Evolutionary conservation across 2,797 vertebrate species (phyloP).

Genomic region (Alosa sapidissima): DNA sequence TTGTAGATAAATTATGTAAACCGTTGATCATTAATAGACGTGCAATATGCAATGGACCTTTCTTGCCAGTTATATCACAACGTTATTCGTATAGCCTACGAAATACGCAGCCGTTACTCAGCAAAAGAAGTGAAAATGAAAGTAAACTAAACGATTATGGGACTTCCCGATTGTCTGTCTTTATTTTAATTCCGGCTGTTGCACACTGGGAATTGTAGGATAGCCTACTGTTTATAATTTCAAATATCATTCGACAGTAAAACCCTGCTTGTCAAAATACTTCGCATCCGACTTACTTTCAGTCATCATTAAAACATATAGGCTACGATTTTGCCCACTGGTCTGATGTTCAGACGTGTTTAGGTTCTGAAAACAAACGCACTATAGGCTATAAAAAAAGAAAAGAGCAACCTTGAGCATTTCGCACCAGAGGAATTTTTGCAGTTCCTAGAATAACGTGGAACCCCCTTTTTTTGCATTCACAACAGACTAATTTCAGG

Average conservation of each 20-base stretch:
- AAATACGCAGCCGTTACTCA: constrained; percentile 59
- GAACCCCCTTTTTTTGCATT: too few relatives aligned
- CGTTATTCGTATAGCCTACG: background rate
- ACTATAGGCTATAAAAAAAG: too few relatives aligned
- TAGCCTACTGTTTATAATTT: constrained; percentile 21
- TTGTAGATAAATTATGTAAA: background rate
- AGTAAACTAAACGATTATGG: constrained; percentile 51
- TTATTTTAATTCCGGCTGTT: background rate
- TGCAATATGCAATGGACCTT: background rate
- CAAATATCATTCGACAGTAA: background rate
- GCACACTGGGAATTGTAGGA: constrained; percentile 64
- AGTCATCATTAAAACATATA: too few relatives aligned
- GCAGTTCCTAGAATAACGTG: too few relatives aligned
- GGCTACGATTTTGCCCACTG: too few relatives aligned
- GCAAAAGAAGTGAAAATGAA: constrained; percentile 77
- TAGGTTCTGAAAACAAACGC: too few relatives aligned
- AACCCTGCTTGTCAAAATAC: background rate
- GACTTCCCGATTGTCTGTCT: constrained; percentile 48
- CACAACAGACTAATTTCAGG: too few relatives aligned
- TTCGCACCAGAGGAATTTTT: too few relatives aligned
- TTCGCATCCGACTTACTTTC: too few relatives aligned
- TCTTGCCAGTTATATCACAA: background rate
- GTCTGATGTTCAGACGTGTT: too few relatives aligned
- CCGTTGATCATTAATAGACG: background rate
- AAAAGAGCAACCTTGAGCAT: too few relatives aligned